Base-by-base conservation (phyloP, 2,888 invertebrate genomes). In the Ophion obscuratus region DNA sequence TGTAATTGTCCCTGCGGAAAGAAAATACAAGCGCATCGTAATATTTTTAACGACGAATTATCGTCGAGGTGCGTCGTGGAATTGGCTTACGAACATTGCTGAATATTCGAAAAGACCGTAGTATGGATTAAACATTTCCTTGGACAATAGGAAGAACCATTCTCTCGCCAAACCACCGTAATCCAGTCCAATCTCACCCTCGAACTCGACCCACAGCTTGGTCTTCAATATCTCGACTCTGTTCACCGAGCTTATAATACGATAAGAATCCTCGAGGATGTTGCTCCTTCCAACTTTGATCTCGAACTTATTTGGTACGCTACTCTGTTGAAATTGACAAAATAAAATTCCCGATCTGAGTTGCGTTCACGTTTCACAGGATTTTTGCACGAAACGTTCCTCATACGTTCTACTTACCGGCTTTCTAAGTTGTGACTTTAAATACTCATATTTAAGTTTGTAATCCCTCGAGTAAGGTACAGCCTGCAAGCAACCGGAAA, bases 61-160 rank as follows among this genome's bases (percentile, higher is more conserved):
- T 9, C 53, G 17, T 40, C 0, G 17, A 40, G n/a, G 20, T 17
- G 2, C 20, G 53, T 44, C 14, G n/a, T 36, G n/a, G 53, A 53
- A 36, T 20, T 36, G 9, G 57, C 66, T 71, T 75, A 95, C 81
- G 67, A 74, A 95, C 99, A 99, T 99, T 6, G 99, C 99, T 1
- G 99, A 99, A 95, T 99, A 99, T 95, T 99, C 99, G 95, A 99
- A 99, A 79, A 99, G 96, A 0, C 99, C 99, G 95, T 99, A 99
- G 94, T 99, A 99, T 0, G 99, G 99, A 95, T 99, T 99, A 95
- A 99, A 99, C 99, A 99, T 99, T 95, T 99, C 99, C 94, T 99
- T 99, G 1, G 99, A 99, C 14, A 99, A 95, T 40, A 99, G 96
- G 95, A 99, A 99, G 95, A 99, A 99, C 99, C 99, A 99, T 95